Evolutionary conservation across 2,888 invertebrate genomes (phyloP), one percentile per base, ranked within the genome.

Genomic region (Hetaerina titia): DNA sequence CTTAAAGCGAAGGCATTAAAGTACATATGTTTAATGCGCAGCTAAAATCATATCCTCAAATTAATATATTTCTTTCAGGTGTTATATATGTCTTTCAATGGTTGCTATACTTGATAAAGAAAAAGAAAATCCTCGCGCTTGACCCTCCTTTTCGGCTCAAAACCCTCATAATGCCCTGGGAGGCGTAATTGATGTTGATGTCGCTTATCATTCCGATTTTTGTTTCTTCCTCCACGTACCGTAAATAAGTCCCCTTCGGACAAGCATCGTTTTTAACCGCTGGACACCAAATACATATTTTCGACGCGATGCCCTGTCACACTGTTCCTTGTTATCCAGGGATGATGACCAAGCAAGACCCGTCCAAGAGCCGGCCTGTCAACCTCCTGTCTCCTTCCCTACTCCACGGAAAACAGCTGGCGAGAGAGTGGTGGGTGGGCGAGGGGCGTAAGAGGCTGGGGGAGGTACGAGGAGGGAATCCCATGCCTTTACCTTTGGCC

Each of bases 401-500:
- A 31, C 81, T 31, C 81, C 31, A 15, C 25, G 25, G 81, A 81
- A 81, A 81, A 31, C 81, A 31, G 81, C 81, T 81, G 81, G 81
- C 9, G 11, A 60, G 11, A 17, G 60, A 17, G 60, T 4, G 31
- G 31, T 9, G 81, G 31, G 31, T 31, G 81, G 81, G 1, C 31
- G 22, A n/a, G 69, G n/a, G 69, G 8, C 15, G 69, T n/a, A n/a
- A 19, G 63, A 19, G 63, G 22, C n/a, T 69, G 69, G 69, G 69
- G 9, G 9, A 45, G 45, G 45, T 5, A 19, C 88, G 88, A 69
- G 69, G 88, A 22, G 63, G 17, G 45, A 13, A 45, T 17, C 25
- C 45, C 8, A 31, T 64, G 64, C 64, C 64, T 63, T 90, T 90
- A 90, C 69, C 92, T 92, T 74, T 57, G 92, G 92, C 19, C 89